Evolutionary conservation across 1,140 invertebrate genomes (phyloP), one percentile per base, ranked within the genome.

Genomic region (Lysiphlebus fabarum): DNA sequence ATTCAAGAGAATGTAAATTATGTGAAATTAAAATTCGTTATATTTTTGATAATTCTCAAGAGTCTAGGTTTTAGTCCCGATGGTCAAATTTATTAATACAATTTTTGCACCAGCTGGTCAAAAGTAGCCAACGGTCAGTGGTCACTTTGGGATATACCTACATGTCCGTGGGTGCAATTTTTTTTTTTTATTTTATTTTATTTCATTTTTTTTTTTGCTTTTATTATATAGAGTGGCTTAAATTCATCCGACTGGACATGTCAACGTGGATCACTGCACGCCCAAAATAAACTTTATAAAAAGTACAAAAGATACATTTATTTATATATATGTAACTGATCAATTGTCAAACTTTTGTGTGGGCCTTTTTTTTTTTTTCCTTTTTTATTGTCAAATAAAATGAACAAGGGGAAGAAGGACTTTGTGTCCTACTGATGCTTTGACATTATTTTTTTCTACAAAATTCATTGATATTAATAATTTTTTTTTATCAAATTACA

Each of bases 231-330:
- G 17, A 26, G 17, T 26, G 17, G 17, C 17, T 51, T 49, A 38
- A 14, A 57, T 49, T 49, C 38, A 56, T 64, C 60, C 59, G 56
- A 66, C 65, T 63, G 64, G 58, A 69, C 55, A 67, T 57, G 69
- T 70, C 70, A 67, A 70, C 63, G 68, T 62, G 60, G 59, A 70
- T 72, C 66, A 70, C 58, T 64, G 63, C 65, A 70, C 70, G 69
- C 70, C 70, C 70, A 72, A 68, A 72, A 72, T 59, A 72, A 26
- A 26, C 17, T 26, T 26, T 68, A 70, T 26, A 17, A 1, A 26
- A 26, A 2, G 17, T 26, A 26, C 17, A 26, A 26, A 26, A 26
- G 17, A 26, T 26, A 26, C 17, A 26, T 26, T 26, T 26, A 26
- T 26, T 26, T 26, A 26, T 26, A 26, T 26, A 26, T 26, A 26